These are phyloP conservation scores for Paratrypauchen microcephalus DNA, from an alignment of 2,797 vertebrate species.

Conservation along the genomic window DNA sequence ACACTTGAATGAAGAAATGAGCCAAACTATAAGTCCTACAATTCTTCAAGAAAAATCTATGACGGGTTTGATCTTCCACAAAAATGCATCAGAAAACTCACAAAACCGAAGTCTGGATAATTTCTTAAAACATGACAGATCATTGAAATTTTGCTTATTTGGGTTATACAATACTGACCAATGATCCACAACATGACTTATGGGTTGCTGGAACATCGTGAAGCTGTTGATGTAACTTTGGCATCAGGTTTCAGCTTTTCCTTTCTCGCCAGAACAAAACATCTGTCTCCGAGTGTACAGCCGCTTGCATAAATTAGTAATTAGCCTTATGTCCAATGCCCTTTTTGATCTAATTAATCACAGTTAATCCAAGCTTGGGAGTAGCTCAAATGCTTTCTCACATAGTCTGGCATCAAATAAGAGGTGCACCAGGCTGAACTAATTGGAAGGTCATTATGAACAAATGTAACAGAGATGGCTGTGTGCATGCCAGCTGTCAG, in stretches of 20 bases:
- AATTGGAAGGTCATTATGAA: slow-evolving; percentile 17
- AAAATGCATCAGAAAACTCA: slow-evolving; percentile 19
- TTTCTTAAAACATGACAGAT: slow-evolving; percentile 4
- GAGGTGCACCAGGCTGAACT: slow-evolving; percentile 8
- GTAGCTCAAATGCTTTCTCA: background rate
- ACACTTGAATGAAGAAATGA: slow-evolving; percentile 15
- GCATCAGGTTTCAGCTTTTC: slow-evolving; percentile 3
- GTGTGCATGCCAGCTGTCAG: slow-evolving; percentile 11
- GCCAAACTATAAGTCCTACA: slow-evolving; percentile 27
- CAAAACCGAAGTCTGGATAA: slow-evolving; percentile 5
- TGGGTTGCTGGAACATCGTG: slow-evolving; percentile 8
- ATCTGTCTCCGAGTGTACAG: background rate
- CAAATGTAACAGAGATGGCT: slow-evolving; percentile 33
- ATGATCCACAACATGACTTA: slow-evolving; percentile 1
- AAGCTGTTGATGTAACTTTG: slow-evolving; percentile 6
- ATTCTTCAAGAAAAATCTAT: slow-evolving; percentile 20
- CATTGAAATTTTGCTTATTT: background rate
- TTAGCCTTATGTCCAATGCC: background rate
- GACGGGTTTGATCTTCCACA: slow-evolving; percentile 32
- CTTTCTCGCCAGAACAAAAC: background rate
- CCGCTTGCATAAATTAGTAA: background rate
- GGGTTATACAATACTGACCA: slow-evolving; percentile 12
- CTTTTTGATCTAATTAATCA: background rate
- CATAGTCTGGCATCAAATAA: background rate
- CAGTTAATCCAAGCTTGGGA: background rate